phyloP scores from a whole-genome alignment of 2,888 invertebrate species.

The Chloroclysta siterata region DNA sequence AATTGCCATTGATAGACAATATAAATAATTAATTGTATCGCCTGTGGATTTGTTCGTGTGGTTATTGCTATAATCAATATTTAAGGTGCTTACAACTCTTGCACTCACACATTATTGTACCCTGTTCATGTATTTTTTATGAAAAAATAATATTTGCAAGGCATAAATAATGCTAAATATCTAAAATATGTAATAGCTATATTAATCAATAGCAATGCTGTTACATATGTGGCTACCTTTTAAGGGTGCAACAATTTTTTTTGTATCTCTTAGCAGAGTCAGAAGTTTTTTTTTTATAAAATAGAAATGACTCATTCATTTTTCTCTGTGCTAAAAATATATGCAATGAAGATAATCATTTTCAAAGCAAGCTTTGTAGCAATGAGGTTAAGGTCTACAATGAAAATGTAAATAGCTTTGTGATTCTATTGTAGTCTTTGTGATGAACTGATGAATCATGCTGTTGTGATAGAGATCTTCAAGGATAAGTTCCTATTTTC shows the following conservation, averaged over 20 bases:
- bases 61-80: background rate
- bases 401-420: conserved; percentile 23
- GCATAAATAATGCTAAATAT: no score
- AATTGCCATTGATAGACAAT: no score
- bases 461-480: conserved; percentile 36
- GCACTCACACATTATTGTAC: no score
- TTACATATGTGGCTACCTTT: no score
- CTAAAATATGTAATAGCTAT: no score
- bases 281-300: conserved; percentile 9
- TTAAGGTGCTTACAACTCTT: background rate
- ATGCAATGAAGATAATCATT: conserved; percentile 7
- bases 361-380: conserved; percentile 21
- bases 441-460: conserved; percentile 37
- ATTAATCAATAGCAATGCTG: no score
- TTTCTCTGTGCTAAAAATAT: conserved; percentile 9
- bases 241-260: no score
- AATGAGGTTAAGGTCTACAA: conserved; percentile 19
- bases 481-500: conserved; percentile 41
- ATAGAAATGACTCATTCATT: conserved; percentile 10
- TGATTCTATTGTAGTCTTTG: conserved; percentile 28
- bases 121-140: no score
- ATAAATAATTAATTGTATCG: background rate
- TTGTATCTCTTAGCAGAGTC: background rate
- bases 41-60: background rate
- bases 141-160: no score